Evolutionary conservation across 2,113 vertebrate species (phyloP), one percentile per base, ranked within the genome.

Genomic region (Zapus hudsonius): DNA sequence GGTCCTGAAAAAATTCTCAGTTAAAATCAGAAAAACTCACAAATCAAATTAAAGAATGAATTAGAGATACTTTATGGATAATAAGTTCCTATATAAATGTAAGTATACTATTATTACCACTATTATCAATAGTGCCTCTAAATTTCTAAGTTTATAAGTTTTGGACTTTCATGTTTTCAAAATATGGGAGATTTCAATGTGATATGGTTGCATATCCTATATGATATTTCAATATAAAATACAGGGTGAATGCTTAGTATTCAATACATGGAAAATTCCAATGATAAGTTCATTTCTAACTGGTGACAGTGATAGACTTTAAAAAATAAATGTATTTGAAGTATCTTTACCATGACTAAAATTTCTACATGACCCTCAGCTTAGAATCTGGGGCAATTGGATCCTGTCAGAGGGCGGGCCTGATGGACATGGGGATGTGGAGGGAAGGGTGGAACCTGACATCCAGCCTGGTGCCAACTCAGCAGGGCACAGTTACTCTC

Each of bases 281-380:
- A 84, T 72, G 57, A 44, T 42, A 93, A 27, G 36, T 85, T 94
- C 31, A 87, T 90, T 92, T 84, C 38, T 80, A 87, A 74, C 12
- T 31, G 47, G 57, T 73, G 40, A 61, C 27, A 78, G 84, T 12
- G 52, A 42, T 7, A 42, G 40, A 2, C 27, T 63, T 29, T 23
- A 38, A 4, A 80, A 94, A 29, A 79, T 88, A 90, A 83, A 75
- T 38, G 7, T 27, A 31, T 84, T 92, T 70, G 42, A 84, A 90
- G 33, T 70, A 67, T 63, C 15, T 83, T 63, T 27, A 63, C 5
- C 52, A 27, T 20, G 25, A 82, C 57, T 78, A 61, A 57, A 87
- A 55, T 84, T 38, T 59, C 25, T 84, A 64, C 17, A 3, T 42
- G 40, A 47, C 40, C 64, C 59, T 36, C 22, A 44, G 20, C 16